Percentiles rank a stretch among this genome's conserved stretches.
These are phyloP conservation scores for Mirounga angustirostris DNA, from an alignment of 2,113 vertebrate genomes.

Conservation along the genomic window DNA sequence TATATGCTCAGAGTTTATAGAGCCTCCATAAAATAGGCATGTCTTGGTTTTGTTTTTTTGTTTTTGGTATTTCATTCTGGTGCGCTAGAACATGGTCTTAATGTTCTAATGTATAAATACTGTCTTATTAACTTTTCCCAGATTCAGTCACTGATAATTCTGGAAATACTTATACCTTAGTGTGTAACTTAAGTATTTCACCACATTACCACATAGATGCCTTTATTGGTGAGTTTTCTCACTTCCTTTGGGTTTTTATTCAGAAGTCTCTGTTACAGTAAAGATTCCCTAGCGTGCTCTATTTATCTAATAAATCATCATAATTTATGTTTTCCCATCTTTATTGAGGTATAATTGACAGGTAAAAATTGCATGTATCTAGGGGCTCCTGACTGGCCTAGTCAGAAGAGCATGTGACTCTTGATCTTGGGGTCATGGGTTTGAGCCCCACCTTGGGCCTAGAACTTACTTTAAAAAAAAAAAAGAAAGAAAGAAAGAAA, in stretches of 20 bases:
- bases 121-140: neutral
- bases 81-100: neutral
- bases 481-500: neutral
- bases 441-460: neutral
- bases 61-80: neutral
- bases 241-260: neutral
- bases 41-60: neutral
- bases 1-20: neutral
- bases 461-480: neutral
- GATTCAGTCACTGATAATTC: neutral
- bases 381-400: neutral
- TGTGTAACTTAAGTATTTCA: constrained; percentile 29
- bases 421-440: neutral
- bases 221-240: neutral
- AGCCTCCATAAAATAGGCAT: neutral
- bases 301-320: neutral
- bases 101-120: neutral
- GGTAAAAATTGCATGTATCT: neutral
- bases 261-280: neutral
- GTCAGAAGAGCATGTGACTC: neutral
- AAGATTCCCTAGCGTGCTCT: neutral
- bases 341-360: neutral
- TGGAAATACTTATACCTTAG: neutral
- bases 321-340: neutral
- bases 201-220: neutral